Evolutionary conservation across 2,113 vertebrate species (phyloP).

Genomic region (Hystrix cristata): DNA sequence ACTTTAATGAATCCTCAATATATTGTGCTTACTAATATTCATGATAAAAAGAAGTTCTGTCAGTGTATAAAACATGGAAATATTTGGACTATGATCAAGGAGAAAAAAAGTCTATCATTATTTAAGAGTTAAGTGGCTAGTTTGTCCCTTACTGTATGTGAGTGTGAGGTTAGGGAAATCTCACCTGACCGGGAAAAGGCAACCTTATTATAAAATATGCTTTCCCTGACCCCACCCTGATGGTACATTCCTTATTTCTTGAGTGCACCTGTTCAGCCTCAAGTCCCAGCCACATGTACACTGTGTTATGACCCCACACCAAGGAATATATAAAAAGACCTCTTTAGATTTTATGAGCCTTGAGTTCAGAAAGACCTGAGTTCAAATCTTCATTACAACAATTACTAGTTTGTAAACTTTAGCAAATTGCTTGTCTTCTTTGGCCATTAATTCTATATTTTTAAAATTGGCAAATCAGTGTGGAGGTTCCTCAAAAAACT

Average conservation of each 20-base stretch:
- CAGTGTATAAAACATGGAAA: not conserved
- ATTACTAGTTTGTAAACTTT: not conserved
- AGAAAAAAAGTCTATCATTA: constrained; percentile 4
- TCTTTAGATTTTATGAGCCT: not conserved
- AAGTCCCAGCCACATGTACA: constrained; percentile 39
- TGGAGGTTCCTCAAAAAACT: too few species aligned
- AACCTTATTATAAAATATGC: not conserved
- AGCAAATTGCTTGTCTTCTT: not conserved
- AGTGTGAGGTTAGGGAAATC: not conserved
- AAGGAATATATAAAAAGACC: not conserved
- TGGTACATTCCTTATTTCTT: constrained; percentile 26
- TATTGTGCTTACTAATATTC: constrained; percentile 7
- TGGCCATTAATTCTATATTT: not conserved
- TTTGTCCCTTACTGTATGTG: not conserved
- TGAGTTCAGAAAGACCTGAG: not conserved
- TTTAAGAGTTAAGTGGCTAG: constrained; percentile 6
- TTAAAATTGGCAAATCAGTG: not conserved
- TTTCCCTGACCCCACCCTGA: constrained; percentile 19
- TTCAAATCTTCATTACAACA: not conserved
- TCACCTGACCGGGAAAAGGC: constrained; percentile 37
- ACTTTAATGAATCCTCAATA: not conserved
- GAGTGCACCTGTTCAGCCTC: constrained; percentile 54
- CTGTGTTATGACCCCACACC: constrained; percentile 4
- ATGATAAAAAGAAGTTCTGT: constrained; percentile 25
- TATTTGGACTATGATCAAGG: not conserved